Conservation (phyloP, 2,888 invertebrate genomes). For the Sylvicola cinctus region DNA sequence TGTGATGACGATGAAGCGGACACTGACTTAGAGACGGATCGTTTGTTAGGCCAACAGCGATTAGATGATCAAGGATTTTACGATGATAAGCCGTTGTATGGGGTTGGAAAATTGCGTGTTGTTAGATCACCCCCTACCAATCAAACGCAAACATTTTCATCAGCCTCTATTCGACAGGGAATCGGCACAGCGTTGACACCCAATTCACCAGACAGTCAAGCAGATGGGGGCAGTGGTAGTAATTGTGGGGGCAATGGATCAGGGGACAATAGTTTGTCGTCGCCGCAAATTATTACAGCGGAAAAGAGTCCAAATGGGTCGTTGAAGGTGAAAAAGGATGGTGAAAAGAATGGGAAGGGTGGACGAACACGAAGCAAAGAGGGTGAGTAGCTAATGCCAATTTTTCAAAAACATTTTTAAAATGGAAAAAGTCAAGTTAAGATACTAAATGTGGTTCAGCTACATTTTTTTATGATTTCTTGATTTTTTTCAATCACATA, state of each 20-base stretch:
- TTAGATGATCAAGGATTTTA: conserved; percentile 87
- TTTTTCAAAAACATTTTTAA: too few relatives aligned
- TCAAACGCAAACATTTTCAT: conserved; percentile 4
- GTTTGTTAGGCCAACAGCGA: conserved; percentile 74
- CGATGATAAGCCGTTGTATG: conserved; percentile 42
- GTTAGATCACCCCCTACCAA: too few relatives aligned
- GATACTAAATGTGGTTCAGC: too few relatives aligned
- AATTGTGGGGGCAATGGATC: conserved; percentile 19
- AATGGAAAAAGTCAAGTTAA: too few relatives aligned
- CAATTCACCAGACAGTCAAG: conserved; percentile 15
- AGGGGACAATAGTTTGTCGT: conserved; percentile 15
- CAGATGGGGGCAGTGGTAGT: conserved; percentile 13
- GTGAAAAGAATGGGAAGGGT: background rate
- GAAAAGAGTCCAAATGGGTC: background rate
- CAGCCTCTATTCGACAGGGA: conserved; percentile 23
- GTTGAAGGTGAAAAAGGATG: background rate
- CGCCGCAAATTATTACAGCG: conserved; percentile 7
- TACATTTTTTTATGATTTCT: too few relatives aligned
- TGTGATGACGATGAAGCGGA: conserved; percentile 69
- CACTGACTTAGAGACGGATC: conserved; percentile 94
- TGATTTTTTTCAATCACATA: too few relatives aligned
- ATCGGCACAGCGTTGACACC: conserved; percentile 21
- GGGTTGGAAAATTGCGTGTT: too few relatives aligned
- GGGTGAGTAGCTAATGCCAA: background rate
- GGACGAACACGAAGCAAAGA: background rate